phyloP scores from a whole-genome alignment of 2,113 vertebrate species.

The Talpa occidentalis region DNA sequence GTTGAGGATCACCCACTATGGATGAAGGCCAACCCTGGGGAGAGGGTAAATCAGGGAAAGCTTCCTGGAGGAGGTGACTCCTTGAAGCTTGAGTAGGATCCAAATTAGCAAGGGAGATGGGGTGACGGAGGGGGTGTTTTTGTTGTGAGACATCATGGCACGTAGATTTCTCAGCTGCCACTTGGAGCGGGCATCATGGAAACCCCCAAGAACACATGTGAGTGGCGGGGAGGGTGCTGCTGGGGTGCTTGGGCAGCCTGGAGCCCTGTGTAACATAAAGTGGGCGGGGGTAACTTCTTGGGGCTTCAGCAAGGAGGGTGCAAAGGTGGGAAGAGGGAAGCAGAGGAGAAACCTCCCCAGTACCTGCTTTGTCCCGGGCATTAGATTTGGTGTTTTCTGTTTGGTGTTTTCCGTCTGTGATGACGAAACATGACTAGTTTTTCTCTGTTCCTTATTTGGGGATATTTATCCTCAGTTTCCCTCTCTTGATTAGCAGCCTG shows the following conservation, averaged over 20 bases:
- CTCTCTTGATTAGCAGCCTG: not conserved
- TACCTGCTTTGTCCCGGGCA: fast-evolving
- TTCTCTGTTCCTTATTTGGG: not conserved
- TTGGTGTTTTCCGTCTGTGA: not conserved
- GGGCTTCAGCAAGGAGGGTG: not conserved
- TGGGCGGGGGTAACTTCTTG: not conserved
- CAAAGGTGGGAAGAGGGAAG: not conserved
- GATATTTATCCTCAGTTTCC: not conserved
- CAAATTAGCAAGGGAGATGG: not conserved
- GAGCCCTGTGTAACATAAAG: not conserved
- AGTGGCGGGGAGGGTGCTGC: fast-evolving
- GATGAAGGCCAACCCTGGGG: not conserved
- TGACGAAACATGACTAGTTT: not conserved
- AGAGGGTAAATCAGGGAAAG: not conserved
- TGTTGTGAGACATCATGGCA: not conserved
- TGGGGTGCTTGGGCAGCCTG: fast-evolving
- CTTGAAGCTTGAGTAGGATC: not conserved
- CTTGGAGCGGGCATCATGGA: not conserved
- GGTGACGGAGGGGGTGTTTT: not conserved
- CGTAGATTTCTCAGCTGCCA: not conserved
- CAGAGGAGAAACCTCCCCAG: not conserved
- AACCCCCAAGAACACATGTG: fast-evolving
- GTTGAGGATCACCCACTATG: no score
- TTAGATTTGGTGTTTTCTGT: not conserved
- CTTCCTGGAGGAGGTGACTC: not conserved